Percentiles rank a stretch among this genome's conserved stretches.
phyloP scores from a whole-genome alignment of 1,140 invertebrate genomes.

The Chymomyza costata region DNA sequence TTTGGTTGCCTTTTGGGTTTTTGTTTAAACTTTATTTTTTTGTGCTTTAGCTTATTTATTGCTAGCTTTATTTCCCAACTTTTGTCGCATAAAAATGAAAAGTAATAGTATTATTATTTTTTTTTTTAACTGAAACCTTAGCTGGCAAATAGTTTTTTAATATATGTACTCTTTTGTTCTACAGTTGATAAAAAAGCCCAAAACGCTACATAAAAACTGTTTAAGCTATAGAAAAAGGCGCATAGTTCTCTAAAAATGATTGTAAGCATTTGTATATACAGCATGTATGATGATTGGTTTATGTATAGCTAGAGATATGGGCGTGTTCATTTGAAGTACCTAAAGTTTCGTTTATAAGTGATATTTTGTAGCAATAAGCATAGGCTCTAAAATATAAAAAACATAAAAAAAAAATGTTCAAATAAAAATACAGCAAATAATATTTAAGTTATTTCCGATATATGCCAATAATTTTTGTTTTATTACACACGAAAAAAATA shows the following conservation, averaged over 20 bases:
- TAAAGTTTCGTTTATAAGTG: too few species aligned
- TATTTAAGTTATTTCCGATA: slow-evolving; percentile 7
- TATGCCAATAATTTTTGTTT: slow-evolving; percentile 58
- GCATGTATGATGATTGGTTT: too few species aligned
- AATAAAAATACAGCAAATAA: too few species aligned
- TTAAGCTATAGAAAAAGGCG: slow-evolving; percentile 13
- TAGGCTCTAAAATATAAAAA: too few species aligned
- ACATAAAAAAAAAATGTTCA: too few species aligned
- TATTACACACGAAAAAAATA: slow-evolving; percentile 65
- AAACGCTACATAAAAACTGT: slow-evolving; percentile 4
- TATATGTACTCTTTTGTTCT: not conserved
- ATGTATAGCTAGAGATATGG: too few species aligned
- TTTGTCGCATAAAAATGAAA: slow-evolving; percentile 5
- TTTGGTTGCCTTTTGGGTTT: too few species aligned
- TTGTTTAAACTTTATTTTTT: not conserved
- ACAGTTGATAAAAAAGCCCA: not conserved
- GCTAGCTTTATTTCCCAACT: too few species aligned
- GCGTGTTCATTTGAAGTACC: too few species aligned
- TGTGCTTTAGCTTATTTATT: not conserved
- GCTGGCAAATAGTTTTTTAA: slow-evolving; percentile 54
- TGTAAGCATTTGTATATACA: slow-evolving; percentile 55
- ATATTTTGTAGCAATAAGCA: too few species aligned
- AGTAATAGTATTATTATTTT: slow-evolving; percentile 7
- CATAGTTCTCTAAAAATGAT: slow-evolving; percentile 46
- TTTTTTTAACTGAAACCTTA: slow-evolving; percentile 62